Conservation (phyloP, 2,113 vertebrate genomes). For the Ardeotis arabs region DNA sequence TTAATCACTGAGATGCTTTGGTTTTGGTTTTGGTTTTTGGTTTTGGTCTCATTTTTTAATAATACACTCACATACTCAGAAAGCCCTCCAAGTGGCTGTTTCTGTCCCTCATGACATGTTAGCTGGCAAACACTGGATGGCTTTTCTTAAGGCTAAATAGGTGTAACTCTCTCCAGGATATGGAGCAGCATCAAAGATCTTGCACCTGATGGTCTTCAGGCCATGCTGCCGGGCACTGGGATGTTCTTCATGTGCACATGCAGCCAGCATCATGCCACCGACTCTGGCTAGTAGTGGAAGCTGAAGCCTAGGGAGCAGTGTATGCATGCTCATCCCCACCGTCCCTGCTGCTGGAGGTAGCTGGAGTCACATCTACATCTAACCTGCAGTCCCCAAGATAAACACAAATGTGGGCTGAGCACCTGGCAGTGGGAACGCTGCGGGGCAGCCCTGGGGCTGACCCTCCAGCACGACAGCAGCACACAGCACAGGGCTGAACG, state of each 20-base stretch:
- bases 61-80: background rate
- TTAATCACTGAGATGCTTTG: background rate
- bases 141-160: background rate
- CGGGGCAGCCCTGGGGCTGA: background rate
- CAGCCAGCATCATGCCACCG: background rate
- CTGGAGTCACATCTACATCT: background rate
- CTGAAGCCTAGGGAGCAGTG: background rate
- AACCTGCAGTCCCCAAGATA: background rate
- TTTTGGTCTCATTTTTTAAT: background rate
- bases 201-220: background rate
- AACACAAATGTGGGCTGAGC: rapidly evolving
- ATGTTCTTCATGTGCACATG: background rate
- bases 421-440: background rate
- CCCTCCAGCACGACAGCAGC: background rate
- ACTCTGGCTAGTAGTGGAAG: background rate
- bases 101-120: background rate
- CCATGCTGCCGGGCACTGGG: background rate
- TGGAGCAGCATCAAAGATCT: background rate
- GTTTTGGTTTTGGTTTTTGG: background rate
- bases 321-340: background rate
- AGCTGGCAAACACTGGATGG: background rate
- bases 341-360: background rate
- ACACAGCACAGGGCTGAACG: background rate
- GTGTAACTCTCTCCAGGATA: background rate
- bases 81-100: background rate